Conservation (phyloP, 2,113 vertebrate species). For the Ciconia boyciana region DNA sequence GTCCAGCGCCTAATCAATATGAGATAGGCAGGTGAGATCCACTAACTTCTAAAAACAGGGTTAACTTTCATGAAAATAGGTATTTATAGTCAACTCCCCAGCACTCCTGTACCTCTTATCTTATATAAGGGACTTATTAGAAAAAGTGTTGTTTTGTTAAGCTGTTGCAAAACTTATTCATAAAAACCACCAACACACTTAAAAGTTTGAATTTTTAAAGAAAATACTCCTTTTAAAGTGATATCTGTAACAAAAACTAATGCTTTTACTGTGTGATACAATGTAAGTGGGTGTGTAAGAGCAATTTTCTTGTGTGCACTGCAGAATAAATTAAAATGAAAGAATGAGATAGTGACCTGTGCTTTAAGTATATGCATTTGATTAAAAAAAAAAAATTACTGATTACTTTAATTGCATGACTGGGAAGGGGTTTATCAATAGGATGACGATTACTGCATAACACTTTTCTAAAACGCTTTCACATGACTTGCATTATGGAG, state of each 20-base stretch:
- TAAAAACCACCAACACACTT: background rate
- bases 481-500: background rate
- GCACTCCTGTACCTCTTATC: fast-evolving
- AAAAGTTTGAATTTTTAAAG: background rate
- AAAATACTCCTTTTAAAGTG: background rate
- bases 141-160: background rate
- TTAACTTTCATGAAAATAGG: background rate
- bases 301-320: background rate
- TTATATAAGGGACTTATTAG: background rate
- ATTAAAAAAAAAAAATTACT: background rate
- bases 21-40: background rate
- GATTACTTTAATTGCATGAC: background rate
- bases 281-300: background rate
- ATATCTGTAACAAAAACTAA: background rate
- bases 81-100: background rate
- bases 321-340: background rate
- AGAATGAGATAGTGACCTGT: background rate
- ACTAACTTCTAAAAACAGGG: background rate
- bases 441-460: background rate
- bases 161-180: background rate
- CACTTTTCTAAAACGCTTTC: background rate
- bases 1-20: background rate
- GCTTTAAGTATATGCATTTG: background rate
- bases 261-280: background rate
- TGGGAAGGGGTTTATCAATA: background rate